phyloP scores from a whole-genome alignment of 1,140 invertebrate species.

The Caenorhabditis briggsae region DNA sequence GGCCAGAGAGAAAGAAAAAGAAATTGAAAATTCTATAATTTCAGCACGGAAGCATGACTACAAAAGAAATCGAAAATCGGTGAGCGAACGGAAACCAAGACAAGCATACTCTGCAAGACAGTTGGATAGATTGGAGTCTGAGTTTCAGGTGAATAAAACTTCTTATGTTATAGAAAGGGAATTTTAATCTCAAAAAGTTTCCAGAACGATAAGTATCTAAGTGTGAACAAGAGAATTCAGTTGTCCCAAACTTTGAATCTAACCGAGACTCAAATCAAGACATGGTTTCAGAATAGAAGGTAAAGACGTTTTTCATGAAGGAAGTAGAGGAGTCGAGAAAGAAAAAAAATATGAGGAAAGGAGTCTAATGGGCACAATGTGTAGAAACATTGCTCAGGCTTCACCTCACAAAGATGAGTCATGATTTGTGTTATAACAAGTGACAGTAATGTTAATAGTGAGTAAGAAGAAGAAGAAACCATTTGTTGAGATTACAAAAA shows the following conservation, averaged over 20 bases:
- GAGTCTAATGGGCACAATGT: too few species aligned
- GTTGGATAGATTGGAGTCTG: conserved; percentile 89
- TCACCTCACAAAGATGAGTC: too few species aligned
- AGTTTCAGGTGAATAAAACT: conserved; percentile 87
- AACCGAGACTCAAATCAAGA: conserved; percentile 96
- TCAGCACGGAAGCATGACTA: conserved; percentile 85
- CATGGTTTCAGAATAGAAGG: conserved; percentile 93
- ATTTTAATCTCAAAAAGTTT: conserved; percentile 43
- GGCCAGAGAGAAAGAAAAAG: too few species aligned
- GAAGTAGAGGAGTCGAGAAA: background rate
- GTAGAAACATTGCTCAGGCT: too few species aligned
- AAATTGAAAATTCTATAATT: conserved; percentile 63
- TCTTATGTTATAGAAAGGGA: background rate
- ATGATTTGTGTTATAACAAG: too few species aligned
- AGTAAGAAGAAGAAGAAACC: too few species aligned
- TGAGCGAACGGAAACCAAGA: conserved; percentile 90
- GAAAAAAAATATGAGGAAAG: too few species aligned
- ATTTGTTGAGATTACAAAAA: too few species aligned
- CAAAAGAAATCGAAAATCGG: conserved; percentile 86
- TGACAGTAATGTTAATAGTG: too few species aligned
- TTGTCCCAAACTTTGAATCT: conserved; percentile 88
- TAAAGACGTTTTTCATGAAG: conserved; percentile 57
- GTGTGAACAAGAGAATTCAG: conserved; percentile 93
- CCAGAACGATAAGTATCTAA: conserved; percentile 91
- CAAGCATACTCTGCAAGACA: conserved; percentile 95